phyloP scores from a whole-genome alignment of 2,113 vertebrate species.

The Polypterus senegalus region DNA sequence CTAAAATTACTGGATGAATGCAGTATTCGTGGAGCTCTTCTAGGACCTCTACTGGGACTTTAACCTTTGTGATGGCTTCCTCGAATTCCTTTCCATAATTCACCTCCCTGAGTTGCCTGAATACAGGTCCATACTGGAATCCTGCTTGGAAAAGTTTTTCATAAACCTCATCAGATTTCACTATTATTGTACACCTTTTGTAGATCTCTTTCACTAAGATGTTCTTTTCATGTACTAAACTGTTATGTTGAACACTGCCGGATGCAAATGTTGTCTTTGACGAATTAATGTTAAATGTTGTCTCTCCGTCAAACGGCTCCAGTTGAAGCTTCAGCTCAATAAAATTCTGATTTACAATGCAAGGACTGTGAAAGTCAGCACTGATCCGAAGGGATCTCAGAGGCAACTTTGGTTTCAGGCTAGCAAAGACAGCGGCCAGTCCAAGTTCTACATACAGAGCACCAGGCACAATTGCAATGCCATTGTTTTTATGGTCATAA shows the following conservation, averaged over 20 bases:
- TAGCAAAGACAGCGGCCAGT: slow-evolving; percentile 49
- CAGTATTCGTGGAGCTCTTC: slow-evolving; percentile 50
- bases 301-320: slow-evolving; percentile 24
- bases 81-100: slow-evolving; percentile 54
- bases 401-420: slow-evolving; percentile 41
- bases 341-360: slow-evolving; percentile 40
- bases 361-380: slow-evolving; percentile 48
- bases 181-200: slow-evolving; percentile 45
- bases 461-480: slow-evolving; percentile 52
- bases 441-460: slow-evolving; percentile 62
- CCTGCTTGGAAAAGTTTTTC: slow-evolving; percentile 44
- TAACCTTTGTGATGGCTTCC: slow-evolving; percentile 56
- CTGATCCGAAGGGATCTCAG: slow-evolving; percentile 43
- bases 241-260: slow-evolving; percentile 39
- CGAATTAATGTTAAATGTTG: slow-evolving; percentile 55
- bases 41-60: slow-evolving; percentile 39
- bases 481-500: slow-evolving; percentile 62
- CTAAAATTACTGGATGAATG: slow-evolving; percentile 67
- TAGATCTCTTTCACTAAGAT: slow-evolving; percentile 43
- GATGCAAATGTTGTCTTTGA: slow-evolving; percentile 41
- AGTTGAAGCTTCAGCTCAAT: slow-evolving; percentile 49
- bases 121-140: slow-evolving; percentile 60
- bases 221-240: slow-evolving; percentile 41
- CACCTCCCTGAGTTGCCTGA: slow-evolving; percentile 53
- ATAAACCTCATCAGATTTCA: slow-evolving; percentile 47